These are phyloP conservation scores for Phalacrocorax pelagicus DNA, from an alignment of 2,113 vertebrate genomes.

Conservation along the genomic window DNA sequence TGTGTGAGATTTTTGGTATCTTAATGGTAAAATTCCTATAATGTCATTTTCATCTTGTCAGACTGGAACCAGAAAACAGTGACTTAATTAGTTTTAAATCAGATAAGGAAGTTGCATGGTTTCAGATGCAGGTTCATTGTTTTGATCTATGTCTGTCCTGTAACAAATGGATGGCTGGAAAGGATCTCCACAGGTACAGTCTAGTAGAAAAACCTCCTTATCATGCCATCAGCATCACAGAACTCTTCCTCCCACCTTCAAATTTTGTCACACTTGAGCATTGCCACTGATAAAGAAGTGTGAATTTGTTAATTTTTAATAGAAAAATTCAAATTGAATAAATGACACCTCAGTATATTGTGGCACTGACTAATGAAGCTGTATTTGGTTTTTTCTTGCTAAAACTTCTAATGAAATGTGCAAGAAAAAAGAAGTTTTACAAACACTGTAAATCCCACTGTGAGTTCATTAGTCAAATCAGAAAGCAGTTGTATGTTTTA, in stretches of 20 bases:
- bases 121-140: background rate
- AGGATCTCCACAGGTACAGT: background rate
- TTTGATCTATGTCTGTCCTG: background rate
- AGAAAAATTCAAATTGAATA: background rate
- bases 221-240: background rate
- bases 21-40: background rate
- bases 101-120: background rate
- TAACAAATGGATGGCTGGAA: background rate
- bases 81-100: background rate
- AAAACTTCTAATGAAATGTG: background rate
- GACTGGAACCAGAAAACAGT: background rate
- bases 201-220: background rate
- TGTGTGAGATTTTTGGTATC: background rate
- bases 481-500: background rate
- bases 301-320: background rate
- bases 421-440: conserved; percentile 25
- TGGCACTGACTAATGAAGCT: background rate
- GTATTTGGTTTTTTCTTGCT: background rate
- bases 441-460: conserved; percentile 24
- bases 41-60: background rate
- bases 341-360: background rate
- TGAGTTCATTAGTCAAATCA: conserved; percentile 54
- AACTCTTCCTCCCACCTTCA: background rate
- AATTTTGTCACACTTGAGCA: background rate
- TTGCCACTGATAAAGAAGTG: background rate